phyloP scores from a whole-genome alignment of 2,113 vertebrate genomes.

The Tachysurus fulvidraco region DNA sequence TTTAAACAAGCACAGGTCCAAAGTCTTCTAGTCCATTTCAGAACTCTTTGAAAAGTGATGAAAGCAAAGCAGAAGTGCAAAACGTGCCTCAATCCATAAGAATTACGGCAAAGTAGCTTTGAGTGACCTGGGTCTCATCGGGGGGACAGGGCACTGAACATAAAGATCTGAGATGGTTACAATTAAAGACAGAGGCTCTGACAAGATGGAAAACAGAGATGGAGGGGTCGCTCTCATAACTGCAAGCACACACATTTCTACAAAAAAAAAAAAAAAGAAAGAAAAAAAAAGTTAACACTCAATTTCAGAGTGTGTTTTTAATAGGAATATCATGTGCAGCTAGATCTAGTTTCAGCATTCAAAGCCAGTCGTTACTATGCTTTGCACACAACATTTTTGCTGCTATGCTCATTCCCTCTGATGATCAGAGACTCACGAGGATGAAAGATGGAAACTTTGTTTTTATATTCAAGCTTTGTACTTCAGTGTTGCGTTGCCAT shows the following conservation, averaged over 20 bases:
- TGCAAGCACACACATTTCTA: constrained; percentile 1
- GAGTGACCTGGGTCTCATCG: constrained; percentile 9
- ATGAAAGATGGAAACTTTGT: constrained; percentile 66
- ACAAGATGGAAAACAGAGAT: constrained; percentile 20
- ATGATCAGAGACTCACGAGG: constrained; percentile 65
- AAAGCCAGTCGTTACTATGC: constrained; percentile 54
- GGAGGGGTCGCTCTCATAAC: constrained; percentile 6
- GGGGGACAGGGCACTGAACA: constrained; percentile 19
- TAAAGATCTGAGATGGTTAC: constrained; percentile 21
- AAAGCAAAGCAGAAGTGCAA: constrained; percentile 17
- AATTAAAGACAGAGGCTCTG: constrained; percentile 36
- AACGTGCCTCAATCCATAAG: constrained; percentile 27
- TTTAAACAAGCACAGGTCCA: constrained; percentile 31
- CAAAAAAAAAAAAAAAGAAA: not conserved
- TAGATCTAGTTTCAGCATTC: constrained; percentile 30
- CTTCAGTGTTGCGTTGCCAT: constrained; percentile 70
- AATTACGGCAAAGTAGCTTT: constrained; percentile 27
- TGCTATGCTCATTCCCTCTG: constrained; percentile 69
- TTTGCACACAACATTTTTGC: constrained; percentile 53
- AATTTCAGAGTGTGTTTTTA: constrained; percentile 11
- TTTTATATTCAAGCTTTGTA: constrained; percentile 59
- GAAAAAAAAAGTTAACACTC: not conserved
- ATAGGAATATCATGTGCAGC: constrained; percentile 27
- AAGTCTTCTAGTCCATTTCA: constrained; percentile 9
- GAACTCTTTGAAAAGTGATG: constrained; percentile 38